Evolutionary conservation across 2,797 vertebrate genomes (phyloP).

Genomic region (Cichlasoma orientale): DNA sequence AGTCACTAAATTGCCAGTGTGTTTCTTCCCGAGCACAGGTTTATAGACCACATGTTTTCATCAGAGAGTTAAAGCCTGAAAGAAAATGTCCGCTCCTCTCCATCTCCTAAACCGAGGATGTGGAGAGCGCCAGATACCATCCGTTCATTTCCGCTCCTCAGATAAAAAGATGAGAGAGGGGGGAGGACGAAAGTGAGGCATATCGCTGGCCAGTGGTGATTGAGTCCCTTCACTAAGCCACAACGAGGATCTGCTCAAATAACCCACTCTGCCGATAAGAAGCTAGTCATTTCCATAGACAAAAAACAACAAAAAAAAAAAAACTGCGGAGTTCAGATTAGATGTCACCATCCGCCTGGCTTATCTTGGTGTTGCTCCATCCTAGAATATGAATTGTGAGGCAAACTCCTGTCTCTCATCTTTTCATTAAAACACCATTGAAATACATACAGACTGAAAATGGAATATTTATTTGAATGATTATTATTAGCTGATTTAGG

Average conservation of each 20-base stretch:
- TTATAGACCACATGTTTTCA: conserved; percentile 53
- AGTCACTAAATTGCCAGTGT: conserved; percentile 26
- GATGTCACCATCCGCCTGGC: conserved; percentile 59
- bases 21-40: conserved; percentile 35
- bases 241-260: conserved; percentile 73
- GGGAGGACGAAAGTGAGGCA: conserved; percentile 67
- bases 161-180: conserved; percentile 76
- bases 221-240: conserved; percentile 74
- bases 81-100: conserved; percentile 56
- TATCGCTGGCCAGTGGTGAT: conserved; percentile 72
- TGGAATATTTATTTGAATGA: conserved; percentile 1
- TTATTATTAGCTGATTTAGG: conserved; percentile 13
- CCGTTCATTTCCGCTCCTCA: conserved; percentile 80
- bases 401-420: conserved; percentile 36
- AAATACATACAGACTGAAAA: conserved; percentile 38
- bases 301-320: conserved; percentile 27
- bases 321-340: conserved; percentile 65
- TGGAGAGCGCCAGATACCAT: conserved; percentile 69
- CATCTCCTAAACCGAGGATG: conserved; percentile 58
- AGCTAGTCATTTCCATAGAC: conserved; percentile 76
- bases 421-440: conserved; percentile 52
- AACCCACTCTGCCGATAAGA: conserved; percentile 71
- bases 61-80: conserved; percentile 35
- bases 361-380: conserved; percentile 66
- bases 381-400: conserved; percentile 62